phyloP scores from a whole-genome alignment of 2,113 vertebrate species.

The Psophia crepitans region DNA sequence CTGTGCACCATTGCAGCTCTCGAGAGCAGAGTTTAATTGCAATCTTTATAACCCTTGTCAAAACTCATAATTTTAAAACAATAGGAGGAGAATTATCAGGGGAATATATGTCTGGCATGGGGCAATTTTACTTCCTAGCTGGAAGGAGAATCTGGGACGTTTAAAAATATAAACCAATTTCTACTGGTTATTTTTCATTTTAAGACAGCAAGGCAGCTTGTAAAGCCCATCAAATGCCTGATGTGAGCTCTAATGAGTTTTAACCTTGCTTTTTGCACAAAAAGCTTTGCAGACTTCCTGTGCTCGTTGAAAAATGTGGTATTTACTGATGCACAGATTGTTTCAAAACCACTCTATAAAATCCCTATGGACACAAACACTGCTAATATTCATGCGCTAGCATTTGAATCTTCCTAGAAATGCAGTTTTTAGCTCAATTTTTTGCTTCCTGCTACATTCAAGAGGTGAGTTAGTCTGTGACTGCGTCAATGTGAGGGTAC shows the following conservation, averaged over 20 bases:
- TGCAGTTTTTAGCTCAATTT: background rate
- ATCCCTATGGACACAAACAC: constrained; percentile 22
- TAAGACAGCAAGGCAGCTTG: background rate
- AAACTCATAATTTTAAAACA: constrained; percentile 25
- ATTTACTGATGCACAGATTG: constrained; percentile 38
- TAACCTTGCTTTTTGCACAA: constrained; percentile 56
- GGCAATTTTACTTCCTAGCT: background rate
- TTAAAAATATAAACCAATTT: constrained; percentile 51
- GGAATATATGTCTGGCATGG: background rate
- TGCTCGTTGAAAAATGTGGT: constrained; percentile 26
- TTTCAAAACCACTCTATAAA: constrained; percentile 37
- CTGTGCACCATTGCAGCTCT: background rate
- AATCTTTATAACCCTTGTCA: constrained; percentile 12
- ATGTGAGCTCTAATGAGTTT: constrained; percentile 60
- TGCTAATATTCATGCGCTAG: background rate
- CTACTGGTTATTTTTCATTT: constrained; percentile 46
- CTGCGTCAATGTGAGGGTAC: background rate
- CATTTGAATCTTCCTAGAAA: constrained; percentile 11
- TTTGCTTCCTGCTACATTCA: background rate
- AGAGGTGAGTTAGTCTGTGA: constrained; percentile 8
- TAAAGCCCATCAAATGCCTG: constrained; percentile 43
- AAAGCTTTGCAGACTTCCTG: constrained; percentile 59
- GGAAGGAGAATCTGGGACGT: background rate
- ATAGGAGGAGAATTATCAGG: background rate
- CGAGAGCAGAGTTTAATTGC: background rate